Evolutionary conservation across 2,113 vertebrate species (phyloP).

Genomic region (Syrrhaptes paradoxus): DNA sequence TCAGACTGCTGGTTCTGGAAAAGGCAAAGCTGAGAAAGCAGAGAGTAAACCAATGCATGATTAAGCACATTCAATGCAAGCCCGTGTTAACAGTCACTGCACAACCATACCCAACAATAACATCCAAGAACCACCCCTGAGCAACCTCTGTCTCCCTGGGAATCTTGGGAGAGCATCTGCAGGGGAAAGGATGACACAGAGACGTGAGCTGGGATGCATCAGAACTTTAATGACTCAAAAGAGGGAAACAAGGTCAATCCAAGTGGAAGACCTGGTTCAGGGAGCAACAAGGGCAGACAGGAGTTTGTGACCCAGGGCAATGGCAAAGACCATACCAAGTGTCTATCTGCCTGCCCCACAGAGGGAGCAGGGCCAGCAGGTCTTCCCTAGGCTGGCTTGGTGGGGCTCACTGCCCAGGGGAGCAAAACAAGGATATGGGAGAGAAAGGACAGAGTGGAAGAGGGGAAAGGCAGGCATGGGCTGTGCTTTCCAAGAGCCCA

Average conservation of each 20-base stretch:
- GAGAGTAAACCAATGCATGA: background rate
- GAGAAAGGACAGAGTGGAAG: too few species aligned
- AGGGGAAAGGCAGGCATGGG: too few species aligned
- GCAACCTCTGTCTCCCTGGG: background rate
- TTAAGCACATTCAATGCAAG: background rate
- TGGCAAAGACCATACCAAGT: too few species aligned
- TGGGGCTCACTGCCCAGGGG: background rate
- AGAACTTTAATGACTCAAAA: background rate
- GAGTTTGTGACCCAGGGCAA: too few species aligned
- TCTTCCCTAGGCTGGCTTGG: background rate
- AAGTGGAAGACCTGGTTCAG: background rate
- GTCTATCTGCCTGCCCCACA: background rate
- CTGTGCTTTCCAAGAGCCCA: too few species aligned
- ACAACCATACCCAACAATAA: too few species aligned
- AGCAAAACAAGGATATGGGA: background rate
- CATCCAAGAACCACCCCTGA: background rate
- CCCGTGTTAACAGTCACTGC: background rate
- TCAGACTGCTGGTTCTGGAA: background rate
- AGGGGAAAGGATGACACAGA: background rate
- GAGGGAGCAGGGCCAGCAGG: background rate
- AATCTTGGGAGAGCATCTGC: background rate
- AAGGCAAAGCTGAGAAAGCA: background rate
- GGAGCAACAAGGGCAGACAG: too few species aligned
- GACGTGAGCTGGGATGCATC: background rate
- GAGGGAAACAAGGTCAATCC: background rate